Conservation (phyloP, 53 echinoderm and acorn worm genomes). For the Holothuria leucospilota region DNA sequence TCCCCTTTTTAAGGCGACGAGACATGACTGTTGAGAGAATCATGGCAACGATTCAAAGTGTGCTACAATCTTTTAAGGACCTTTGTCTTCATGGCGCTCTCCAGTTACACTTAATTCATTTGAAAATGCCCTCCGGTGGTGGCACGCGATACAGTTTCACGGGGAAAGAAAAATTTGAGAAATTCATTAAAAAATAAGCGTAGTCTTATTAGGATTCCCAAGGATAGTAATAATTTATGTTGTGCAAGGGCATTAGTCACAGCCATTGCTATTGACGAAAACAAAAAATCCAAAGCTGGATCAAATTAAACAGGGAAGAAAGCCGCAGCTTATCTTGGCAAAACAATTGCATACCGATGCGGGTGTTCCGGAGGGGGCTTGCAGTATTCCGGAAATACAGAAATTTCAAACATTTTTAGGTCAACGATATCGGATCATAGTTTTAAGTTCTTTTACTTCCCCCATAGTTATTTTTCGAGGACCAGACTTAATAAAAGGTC, state of each 20-base stretch:
- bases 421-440: not conserved
- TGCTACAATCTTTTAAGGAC: constrained; percentile 47
- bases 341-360: constrained; percentile 51
- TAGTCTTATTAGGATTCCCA: not conserved
- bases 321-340: constrained; percentile 35
- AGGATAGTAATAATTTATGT: constrained; percentile 52
- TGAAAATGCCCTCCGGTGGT: constrained; percentile 45
- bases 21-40: constrained; percentile 15
- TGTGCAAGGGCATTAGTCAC: constrained; percentile 73
- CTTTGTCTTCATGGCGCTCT: constrained; percentile 28
- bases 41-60: not conserved
- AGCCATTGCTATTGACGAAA: constrained; percentile 56
- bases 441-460: not conserved
- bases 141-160: not conserved
- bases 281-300: constrained; percentile 36
- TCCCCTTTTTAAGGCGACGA: constrained; percentile 31
- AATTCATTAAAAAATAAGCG: constrained; percentile 14
- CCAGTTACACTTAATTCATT: constrained; percentile 35
- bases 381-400: constrained; percentile 52
- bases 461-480: not conserved
- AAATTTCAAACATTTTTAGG: constrained; percentile 29
- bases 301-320: constrained; percentile 39
- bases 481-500: constrained; percentile 50
- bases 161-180: not conserved
- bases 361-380: constrained; percentile 18